Evolutionary conservation across 2,888 invertebrate genomes (phyloP), one percentile per base, ranked within the genome.

Genomic region (Erannis defoliaria): DNA sequence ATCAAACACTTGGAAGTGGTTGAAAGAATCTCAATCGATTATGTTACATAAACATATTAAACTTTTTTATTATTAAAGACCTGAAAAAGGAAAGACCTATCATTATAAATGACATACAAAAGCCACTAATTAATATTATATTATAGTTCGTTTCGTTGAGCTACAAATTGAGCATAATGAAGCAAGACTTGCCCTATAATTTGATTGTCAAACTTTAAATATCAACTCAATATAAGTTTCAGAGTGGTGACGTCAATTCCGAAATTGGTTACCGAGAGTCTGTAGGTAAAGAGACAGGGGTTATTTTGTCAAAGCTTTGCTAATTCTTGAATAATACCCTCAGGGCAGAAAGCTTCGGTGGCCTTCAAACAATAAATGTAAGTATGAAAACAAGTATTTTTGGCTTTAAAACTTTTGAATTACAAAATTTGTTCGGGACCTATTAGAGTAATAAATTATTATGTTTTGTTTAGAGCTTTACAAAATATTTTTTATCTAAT

Each of bases 221-320:
- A 45, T 58, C 58, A 58, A 57, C 50, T 38, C 31, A 51, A 51
- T 51, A 57, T 43, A 51, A 57, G 50, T 57, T 57, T 43, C n/a
- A 2, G 45, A 50, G 35, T 46, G 31, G 23, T 46, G 56, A 56
- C 46, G 29, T 40, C 42, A 54, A 35, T 9, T 53, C 12, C 42
- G 33, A 62, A 53, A 21, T 54, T 49, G 49, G 19, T 35, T 51
- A 49, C 42, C 43, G 31, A 50, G 31, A 50, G 38, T 42, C 42
- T 49, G 57, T 58, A 50, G 55, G 35, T 57, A 57, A 14, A 18
- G 35, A 21, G 55, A 40, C 43, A 43, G 26, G 33, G 21, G 16
- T 26, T 51, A 51, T 54, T 57, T 46, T 54, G 43, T 54, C 57
- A 54, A 57, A 43, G 54, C 57, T 9, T 26, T 37, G 29, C 35